A percentile compares a stretch with the other conserved stretches of the same genome.
Evolutionary conservation across 2,888 invertebrate species (phyloP).

Genomic region (Portevinia maculata): DNA sequence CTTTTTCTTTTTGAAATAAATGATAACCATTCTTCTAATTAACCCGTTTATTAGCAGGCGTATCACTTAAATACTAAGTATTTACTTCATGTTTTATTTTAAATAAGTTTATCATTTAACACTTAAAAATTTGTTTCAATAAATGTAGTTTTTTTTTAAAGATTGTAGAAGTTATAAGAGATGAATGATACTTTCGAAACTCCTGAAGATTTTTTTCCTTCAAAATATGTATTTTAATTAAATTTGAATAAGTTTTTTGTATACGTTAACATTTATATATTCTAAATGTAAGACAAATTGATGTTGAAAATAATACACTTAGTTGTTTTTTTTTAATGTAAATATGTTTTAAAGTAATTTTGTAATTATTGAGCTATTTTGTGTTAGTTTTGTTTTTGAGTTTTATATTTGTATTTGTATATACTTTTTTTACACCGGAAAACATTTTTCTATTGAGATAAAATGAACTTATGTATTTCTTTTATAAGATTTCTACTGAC

Average conservation of each 20-base stretch:
- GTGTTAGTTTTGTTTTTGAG: neutral
- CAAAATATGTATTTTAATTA: conserved; percentile 10
- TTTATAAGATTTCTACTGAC: neutral
- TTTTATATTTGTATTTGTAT: neutral
- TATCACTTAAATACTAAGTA: conserved; percentile 71
- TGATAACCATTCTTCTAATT: conserved; percentile 68
- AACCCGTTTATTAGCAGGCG: conserved; percentile 16
- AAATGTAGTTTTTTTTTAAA: conserved; percentile 33
- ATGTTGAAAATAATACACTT: conserved; percentile 21
- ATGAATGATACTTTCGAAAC: conserved; percentile 43
- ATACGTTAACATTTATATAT: conserved; percentile 28
- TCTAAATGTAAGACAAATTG: conserved; percentile 26
- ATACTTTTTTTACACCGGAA: neutral
- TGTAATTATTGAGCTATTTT: conserved; percentile 25
- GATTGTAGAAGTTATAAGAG: conserved; percentile 32
- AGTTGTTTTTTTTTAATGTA: conserved; percentile 19
- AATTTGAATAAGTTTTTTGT: conserved; percentile 5
- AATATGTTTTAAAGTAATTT: neutral
- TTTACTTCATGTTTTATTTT: conserved; percentile 34
- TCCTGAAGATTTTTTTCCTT: conserved; percentile 2
- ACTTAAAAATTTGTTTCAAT: conserved; percentile 39
- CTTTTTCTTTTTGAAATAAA: conserved; percentile 39
- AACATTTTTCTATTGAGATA: neutral
- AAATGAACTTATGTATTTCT: no score
- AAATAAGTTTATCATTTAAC: conserved; percentile 27